Percentiles rank a stretch among this genome's conserved stretches.
Conservation (phyloP, 1,140 invertebrate species). For the Pseudomyrmex dendroicus region DNA sequence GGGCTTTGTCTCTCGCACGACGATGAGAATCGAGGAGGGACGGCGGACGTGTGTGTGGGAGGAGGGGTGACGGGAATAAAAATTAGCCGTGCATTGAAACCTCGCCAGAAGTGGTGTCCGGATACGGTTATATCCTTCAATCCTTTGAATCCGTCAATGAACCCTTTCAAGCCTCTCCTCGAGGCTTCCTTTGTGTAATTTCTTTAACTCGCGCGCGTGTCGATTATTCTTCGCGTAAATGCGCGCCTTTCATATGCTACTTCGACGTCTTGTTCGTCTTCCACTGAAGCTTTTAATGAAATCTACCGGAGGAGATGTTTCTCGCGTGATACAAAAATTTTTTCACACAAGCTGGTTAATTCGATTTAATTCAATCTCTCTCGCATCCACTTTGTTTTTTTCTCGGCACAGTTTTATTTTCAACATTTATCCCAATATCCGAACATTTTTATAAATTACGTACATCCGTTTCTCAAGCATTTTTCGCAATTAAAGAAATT, state of each 20-base stretch:
- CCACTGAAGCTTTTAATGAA: neutral
- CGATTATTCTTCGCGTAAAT: conserved; percentile 6
- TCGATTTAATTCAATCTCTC: too few relatives aligned
- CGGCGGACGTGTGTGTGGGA: neutral
- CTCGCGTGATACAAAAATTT: too few relatives aligned
- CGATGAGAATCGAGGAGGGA: conserved; percentile 2
- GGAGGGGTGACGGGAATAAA: conserved; percentile 29
- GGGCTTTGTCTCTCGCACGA: conserved; percentile 70
- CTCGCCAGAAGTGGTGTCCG: conserved; percentile 20
- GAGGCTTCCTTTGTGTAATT: neutral
- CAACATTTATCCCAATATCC: too few relatives aligned
- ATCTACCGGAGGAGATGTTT: neutral
- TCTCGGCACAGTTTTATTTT: too few relatives aligned
- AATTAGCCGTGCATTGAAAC: conserved; percentile 65
- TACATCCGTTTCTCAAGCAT: too few relatives aligned
- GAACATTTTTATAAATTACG: too few relatives aligned
- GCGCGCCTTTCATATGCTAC: neutral
- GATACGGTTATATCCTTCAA: conserved; percentile 8
- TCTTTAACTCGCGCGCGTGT: neutral
- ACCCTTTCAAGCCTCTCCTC: conserved; percentile 11
- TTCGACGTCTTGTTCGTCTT: too few relatives aligned
- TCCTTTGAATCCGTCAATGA: conserved; percentile 25
- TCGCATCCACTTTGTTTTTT: too few relatives aligned
- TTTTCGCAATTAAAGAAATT: too few relatives aligned
- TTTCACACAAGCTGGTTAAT: too few relatives aligned